Base-by-base conservation (phyloP, 2,888 invertebrate genomes). In the Noctua comes region DNA sequence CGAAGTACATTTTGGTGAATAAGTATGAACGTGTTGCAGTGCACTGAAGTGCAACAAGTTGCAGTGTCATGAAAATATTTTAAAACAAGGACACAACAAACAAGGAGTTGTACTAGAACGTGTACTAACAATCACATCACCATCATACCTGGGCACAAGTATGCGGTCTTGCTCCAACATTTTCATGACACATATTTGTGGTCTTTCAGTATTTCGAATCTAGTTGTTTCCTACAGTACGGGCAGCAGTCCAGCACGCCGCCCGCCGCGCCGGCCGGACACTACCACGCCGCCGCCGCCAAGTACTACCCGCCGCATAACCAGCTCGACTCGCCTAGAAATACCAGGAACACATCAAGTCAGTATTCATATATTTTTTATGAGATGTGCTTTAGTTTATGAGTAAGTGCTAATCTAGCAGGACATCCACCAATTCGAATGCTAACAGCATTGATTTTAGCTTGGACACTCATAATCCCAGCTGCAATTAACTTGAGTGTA, bases 231-330 rank as follows among this genome's bases (percentile, higher is more conserved):
- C 79, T 82, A 13, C 94, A 96, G 96, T 96, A 96, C 91, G 93
- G 97, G 78, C 97, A 98, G 80, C 97, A 97, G 76, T 97, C 97
- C 1, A 97, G 97, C 54, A 98, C 98, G 7, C 98, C 98, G 51
- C 98, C 97, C 16, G 89, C 86, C 40, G 73, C 86, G 46, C 85
- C 87, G 59, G 86, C 81, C 54, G 79, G 86, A 3, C 93, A 93
- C 91, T 97, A 98, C 95, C 96, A 97, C 91, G 97, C 97, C 73
- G 89, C 92, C 83, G 92, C 92, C 82, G 92, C 94, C 92, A 97
- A 97, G 93, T 97, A 98, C 93, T 97, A 97, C 90, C 95, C 97
- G 77, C 88, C 94, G 74, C 95, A 95, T 97, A 98, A 96, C 95
- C 97, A 98, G 86, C 97, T 98, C 10, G 97, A 98, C 84, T 96